A percentile compares a stretch with the other conserved stretches of the same genome.
Conservation (phyloP, 2,888 invertebrate genomes). For the Blera fallax region DNA sequence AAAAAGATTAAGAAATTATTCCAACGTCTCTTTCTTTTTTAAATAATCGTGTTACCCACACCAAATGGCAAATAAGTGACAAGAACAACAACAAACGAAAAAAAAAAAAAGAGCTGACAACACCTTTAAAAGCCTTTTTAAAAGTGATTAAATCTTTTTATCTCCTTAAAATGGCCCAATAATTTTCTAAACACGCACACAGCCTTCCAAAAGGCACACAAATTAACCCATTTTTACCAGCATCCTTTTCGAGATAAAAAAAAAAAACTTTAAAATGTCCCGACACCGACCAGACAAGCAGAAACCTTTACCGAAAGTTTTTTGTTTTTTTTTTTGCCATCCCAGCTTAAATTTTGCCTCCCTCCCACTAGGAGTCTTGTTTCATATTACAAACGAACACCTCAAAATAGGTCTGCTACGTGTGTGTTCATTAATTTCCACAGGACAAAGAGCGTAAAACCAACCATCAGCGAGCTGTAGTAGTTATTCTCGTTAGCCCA, state of each 20-base stretch:
- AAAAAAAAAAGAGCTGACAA: not conserved
- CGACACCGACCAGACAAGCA: not conserved
- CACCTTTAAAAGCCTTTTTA: not conserved
- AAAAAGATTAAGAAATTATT: not conserved
- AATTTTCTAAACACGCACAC: not conserved
- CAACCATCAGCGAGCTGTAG: constrained; percentile 8
- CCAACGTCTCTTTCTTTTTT: not conserved
- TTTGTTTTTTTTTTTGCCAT: not conserved
- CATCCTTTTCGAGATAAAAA: not conserved
- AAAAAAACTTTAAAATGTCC: not conserved
- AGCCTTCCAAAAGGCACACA: not conserved
- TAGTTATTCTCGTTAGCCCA: constrained; percentile 4
- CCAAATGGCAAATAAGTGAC: not conserved
- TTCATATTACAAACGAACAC: not conserved
- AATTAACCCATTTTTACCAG: constrained; percentile 17
- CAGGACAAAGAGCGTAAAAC: constrained; percentile 9
- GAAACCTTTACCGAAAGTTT: not conserved
- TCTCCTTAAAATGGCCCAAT: not conserved
- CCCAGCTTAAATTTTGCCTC: constrained; percentile 3
- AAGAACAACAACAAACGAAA: not conserved
- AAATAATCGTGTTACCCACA: not conserved
- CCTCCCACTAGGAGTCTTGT: not conserved
- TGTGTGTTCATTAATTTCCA: constrained; percentile 46
- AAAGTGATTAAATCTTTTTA: constrained; percentile 20
- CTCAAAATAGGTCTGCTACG: constrained; percentile 18